Evolutionary conservation across 2,888 invertebrate species (phyloP).

Genomic region (Chirona hameri): DNA sequence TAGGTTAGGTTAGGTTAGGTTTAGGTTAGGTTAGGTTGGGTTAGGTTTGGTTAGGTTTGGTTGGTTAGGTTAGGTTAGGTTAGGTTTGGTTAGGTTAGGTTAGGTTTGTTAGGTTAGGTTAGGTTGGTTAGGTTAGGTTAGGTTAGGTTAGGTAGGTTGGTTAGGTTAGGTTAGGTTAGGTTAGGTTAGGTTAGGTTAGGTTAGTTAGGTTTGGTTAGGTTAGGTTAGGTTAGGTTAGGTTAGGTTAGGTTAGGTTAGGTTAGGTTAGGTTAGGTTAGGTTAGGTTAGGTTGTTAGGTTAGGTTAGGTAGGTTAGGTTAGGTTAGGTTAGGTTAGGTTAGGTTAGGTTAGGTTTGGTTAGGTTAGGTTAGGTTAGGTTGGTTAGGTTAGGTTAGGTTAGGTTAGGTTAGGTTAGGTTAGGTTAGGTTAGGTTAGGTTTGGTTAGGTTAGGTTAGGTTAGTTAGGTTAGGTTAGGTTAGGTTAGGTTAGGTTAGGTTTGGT

Average conservation of each 20-base stretch:
- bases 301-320: slow-evolving; percentile 27
- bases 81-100: slow-evolving; percentile 6
- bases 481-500: slow-evolving; percentile 33
- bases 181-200: no score
- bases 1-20: no score
- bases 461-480: slow-evolving; percentile 35
- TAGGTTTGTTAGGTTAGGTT: no score
- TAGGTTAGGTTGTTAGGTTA: no score
- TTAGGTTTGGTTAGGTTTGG: no score
- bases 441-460: no score
- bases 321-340: slow-evolving; percentile 35
- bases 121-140: background rate
- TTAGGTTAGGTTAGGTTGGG: no score
- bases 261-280: slow-evolving; percentile 30
- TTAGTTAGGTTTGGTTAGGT: no score
- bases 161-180: slow-evolving; percentile 22
- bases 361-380: slow-evolving; percentile 34
- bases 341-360: slow-evolving; percentile 34
- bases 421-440: slow-evolving; percentile 35
- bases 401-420: slow-evolving; percentile 36
- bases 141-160: slow-evolving; percentile 22
- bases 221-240: slow-evolving; percentile 29
- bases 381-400: slow-evolving; percentile 35
- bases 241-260: slow-evolving; percentile 23
- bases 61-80: background rate